Evolutionary conservation across 2,797 vertebrate species (phyloP).

Genomic region (Pogonophryne albipinna): DNA sequence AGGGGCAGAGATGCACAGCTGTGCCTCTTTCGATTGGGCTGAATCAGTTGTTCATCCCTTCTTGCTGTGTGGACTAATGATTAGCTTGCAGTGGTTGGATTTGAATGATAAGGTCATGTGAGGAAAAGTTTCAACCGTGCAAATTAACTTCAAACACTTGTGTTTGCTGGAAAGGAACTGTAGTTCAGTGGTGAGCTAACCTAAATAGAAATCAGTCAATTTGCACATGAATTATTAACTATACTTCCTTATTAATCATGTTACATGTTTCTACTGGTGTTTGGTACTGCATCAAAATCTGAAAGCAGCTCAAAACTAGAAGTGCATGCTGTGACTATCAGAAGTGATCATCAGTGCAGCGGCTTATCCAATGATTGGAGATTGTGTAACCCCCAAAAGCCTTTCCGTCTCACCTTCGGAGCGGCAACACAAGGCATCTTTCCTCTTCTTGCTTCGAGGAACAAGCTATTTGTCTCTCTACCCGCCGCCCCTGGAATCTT

Average conservation of each 20-base stretch:
- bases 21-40: constrained; percentile 55
- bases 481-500: constrained; percentile 3
- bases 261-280: constrained; percentile 4
- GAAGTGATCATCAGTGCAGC: constrained; percentile 17
- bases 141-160: constrained; percentile 40
- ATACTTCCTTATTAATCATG: constrained; percentile 11
- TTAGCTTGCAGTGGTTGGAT: constrained; percentile 39
- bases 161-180: constrained; percentile 29
- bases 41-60: constrained; percentile 57
- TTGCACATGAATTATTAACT: constrained; percentile 56
- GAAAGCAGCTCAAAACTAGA: constrained; percentile 19
- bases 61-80: constrained; percentile 41
- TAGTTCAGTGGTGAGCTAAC: constrained; percentile 22
- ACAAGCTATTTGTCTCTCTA: constrained; percentile 2
- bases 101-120: constrained; percentile 53
- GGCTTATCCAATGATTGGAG: constrained; percentile 5
- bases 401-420: constrained; percentile 21
- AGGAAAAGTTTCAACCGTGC: constrained; percentile 39
- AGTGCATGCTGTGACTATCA: constrained; percentile 10
- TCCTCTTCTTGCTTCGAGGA: constrained; percentile 33
- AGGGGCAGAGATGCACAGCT: constrained; percentile 53
- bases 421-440: constrained; percentile 37
- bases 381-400: constrained; percentile 28
- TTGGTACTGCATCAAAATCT: constrained; percentile 17
- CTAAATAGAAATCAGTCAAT: constrained; percentile 48